Evolutionary conservation across 2,888 invertebrate genomes (phyloP), one percentile per base, ranked within the genome.

Genomic region (Cephus nigrinus): DNA sequence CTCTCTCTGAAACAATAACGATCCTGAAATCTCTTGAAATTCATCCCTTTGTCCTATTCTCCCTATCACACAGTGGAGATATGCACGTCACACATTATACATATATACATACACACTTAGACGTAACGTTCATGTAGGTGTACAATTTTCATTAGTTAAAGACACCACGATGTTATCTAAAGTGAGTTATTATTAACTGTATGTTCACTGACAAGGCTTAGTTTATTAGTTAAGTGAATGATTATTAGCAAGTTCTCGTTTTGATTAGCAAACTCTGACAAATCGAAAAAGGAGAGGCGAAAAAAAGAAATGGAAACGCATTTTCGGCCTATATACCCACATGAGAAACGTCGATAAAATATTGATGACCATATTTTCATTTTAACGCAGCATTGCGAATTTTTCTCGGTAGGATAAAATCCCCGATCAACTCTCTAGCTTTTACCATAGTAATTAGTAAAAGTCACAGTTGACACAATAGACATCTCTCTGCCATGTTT

Each of bases 181-280:
- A 31, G 71, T 23, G 31, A 33, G 33, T 71, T 71, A 71, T 71
- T 33, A 71, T 71, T 71, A 71, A 32, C 71, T 32, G 55, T 55
- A 55, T 40, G 40, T 77, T 75, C 15, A 5, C 31, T 79, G 78
- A 72, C 75, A 79, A 77, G 74, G 72, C 79, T 81, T 81, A 77
- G 75, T 74, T 77, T 55, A 73, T 80, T 79, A 55, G 5, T 55
- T 34, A n/a, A 74, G 23, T 30, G 35, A 74, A 74, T 35, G 23
- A 34, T n/a, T 34, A 74, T 33, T 32, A 74, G 34, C 15, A 36
- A 23, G 55, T 55, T 55, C 55, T 55, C 55, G 55, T 55, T 55
- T 55, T 55, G 2, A 1, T 23, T 23, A 55, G 55, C 55, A 55
- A 55, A 23, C 15, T 55, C 23, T 55, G 23, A 55, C 55, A 55